Evolutionary conservation across 2,888 invertebrate species (phyloP).

Genomic region (Resseliella maxima): DNA sequence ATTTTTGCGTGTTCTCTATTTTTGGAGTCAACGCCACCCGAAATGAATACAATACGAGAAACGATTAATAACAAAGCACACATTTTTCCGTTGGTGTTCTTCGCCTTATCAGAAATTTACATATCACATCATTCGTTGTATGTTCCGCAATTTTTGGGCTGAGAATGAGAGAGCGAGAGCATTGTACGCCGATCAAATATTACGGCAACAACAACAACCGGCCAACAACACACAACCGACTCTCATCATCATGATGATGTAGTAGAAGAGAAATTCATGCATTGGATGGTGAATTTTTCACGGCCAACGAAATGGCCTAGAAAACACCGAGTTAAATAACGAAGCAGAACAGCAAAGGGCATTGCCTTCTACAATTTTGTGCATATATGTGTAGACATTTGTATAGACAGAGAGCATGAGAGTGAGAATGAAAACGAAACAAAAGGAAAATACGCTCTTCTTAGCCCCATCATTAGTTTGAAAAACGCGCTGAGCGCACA

Average conservation of each 20-base stretch:
- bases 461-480: neutral
- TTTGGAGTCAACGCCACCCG: constrained; percentile 12
- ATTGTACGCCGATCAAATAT: constrained; percentile 33
- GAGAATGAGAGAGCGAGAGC: constrained; percentile 4
- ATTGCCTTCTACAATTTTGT: constrained; percentile 39
- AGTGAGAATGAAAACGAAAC: constrained; percentile 44
- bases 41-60: neutral
- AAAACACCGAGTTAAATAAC: constrained; percentile 55
- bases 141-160: constrained; percentile 52
- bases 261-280: constrained; percentile 54
- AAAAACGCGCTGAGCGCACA: neutral
- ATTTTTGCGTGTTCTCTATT: neutral
- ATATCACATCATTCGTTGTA: neutral
- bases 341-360: constrained; percentile 55
- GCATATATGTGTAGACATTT: neutral
- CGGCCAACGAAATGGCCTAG: constrained; percentile 54
- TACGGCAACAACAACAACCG: neutral
- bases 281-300: constrained; percentile 51
- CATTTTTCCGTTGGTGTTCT: neutral
- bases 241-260: constrained; percentile 44
- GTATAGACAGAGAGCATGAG: constrained; percentile 21
- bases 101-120: constrained; percentile 23
- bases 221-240: neutral
- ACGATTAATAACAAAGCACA: constrained; percentile 14
- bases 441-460: constrained; percentile 48